Evolutionary conservation across 37 sponge, comb jelly and placozoan genomes (phyloP).

Genomic region (Axinella damicornis): DNA sequence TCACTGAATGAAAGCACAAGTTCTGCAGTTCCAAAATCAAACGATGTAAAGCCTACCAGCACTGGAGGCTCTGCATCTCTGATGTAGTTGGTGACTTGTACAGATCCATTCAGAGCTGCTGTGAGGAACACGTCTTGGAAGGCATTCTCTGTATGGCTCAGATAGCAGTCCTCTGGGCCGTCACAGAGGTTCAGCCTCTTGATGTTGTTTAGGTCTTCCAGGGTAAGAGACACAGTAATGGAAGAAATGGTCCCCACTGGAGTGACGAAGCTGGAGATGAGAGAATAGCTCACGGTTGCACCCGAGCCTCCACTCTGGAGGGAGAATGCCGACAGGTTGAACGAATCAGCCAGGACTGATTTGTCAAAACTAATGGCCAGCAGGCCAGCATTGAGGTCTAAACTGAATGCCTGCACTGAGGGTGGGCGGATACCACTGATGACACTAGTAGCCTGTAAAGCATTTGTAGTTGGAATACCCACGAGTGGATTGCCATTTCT

Average conservation of each 20-base stretch:
- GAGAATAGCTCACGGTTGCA: constrained; percentile 45
- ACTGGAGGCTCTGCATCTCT: constrained; percentile 61
- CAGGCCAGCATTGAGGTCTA: constrained; percentile 81
- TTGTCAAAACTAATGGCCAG: constrained; percentile 79
- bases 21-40: constrained; percentile 65
- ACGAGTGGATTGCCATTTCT: constrained; percentile 60
- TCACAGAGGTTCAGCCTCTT: constrained; percentile 72
- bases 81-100: constrained; percentile 38
- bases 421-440: constrained; percentile 74
- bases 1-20: constrained; percentile 79
- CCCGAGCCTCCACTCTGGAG: constrained; percentile 35
- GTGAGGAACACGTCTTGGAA: constrained; percentile 69
- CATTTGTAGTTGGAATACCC: constrained; percentile 39
- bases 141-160: constrained; percentile 58
- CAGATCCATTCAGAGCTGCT: constrained; percentile 30
- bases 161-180: constrained; percentile 52
- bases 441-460: constrained; percentile 63
- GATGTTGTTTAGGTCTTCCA: constrained; percentile 75
- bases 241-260: constrained; percentile 41
- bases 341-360: constrained; percentile 56
- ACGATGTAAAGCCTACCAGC: constrained; percentile 45
- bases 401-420: constrained; percentile 49
- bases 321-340: constrained; percentile 49
- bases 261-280: constrained; percentile 45
- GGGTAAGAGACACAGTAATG: constrained; percentile 45